Base-by-base conservation (phyloP, 2,888 invertebrate species). In the Oxycera nigricornis region DNA sequence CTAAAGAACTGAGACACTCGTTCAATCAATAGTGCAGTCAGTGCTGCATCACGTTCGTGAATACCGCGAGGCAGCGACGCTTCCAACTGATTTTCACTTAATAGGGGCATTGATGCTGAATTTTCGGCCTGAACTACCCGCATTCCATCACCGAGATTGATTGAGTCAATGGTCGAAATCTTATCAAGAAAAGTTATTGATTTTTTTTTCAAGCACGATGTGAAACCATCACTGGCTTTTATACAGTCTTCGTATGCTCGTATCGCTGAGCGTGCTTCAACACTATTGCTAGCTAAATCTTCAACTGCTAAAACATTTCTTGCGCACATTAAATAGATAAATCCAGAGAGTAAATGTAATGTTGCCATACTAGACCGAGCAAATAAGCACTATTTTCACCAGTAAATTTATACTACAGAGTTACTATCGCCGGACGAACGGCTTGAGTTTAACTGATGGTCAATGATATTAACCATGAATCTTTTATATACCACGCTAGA, bases 211-310 rank as follows among this genome's bases (percentile, higher is more conserved):
- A 94, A 85, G 82, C 94, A 94, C 26, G 91, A 91, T 72, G 91
- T 86, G 72, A 94, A 87, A 62, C 91, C 92, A 75, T 86, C 85
- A 75, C 91, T 91, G 1, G 90, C 85, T 77, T 89, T 88, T 76
- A 89, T 89, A 81, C 94, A 94, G 79, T 94, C 94, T 79, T 94
- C 93, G 83, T 93, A 94, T 77, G 94, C 88, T 80, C 90, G 90
- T 80, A 90, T 86, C 3, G 91, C 84, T 59, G 91, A 89, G 76
- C 90, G 88, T 79, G 92, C 86, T 74, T 93, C 91, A 75, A 90
- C 84, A 78, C 83, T 88, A 30, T n/a, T 35, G 20, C 22, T 55
- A 6, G 20, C 30, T 14, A 84, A 81, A 41, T 83, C 85, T 20
- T 82, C 82, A 68, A 30, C 28, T 11, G 73, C 74, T 31, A 20